A percentile compares a stretch with the other conserved stretches of the same genome.
Conservation (phyloP, 2,113 vertebrate species). For the Arvicanthis niloticus region DNA sequence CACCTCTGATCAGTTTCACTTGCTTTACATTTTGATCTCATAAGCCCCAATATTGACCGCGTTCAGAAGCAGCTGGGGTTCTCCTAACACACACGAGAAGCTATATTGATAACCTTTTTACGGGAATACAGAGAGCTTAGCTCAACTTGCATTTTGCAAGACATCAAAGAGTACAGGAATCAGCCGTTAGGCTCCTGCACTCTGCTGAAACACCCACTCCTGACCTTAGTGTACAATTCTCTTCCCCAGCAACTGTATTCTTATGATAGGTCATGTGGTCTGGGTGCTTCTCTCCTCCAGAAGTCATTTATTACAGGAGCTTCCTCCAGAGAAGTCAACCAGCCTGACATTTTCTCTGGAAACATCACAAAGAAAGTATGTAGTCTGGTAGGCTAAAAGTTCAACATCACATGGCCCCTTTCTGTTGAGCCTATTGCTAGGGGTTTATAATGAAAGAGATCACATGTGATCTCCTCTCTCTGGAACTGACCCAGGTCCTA, state of each 20-base stretch:
- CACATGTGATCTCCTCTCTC: background rate
- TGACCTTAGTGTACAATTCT: background rate
- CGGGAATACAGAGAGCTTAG: background rate
- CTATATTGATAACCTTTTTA: background rate
- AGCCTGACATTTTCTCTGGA: background rate
- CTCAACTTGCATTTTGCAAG: background rate
- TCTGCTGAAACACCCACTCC: background rate
- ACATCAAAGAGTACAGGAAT: conserved; percentile 6
- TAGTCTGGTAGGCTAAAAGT: background rate
- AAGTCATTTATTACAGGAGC: background rate
- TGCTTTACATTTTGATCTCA: background rate
- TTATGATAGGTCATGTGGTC: background rate
- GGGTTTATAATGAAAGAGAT: background rate
- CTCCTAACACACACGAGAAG: background rate
- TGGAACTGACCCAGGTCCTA: background rate
- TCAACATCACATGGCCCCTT: background rate
- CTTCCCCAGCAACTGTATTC: background rate
- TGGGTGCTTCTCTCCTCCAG: background rate
- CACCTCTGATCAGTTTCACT: background rate
- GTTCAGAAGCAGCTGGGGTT: background rate
- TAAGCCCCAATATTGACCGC: background rate
- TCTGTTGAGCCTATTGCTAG: background rate
- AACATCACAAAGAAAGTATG: background rate
- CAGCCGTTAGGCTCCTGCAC: background rate
- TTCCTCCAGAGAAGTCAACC: background rate